phyloP scores from a whole-genome alignment of 2,113 vertebrate species.

The Tupaia chinensis region DNA sequence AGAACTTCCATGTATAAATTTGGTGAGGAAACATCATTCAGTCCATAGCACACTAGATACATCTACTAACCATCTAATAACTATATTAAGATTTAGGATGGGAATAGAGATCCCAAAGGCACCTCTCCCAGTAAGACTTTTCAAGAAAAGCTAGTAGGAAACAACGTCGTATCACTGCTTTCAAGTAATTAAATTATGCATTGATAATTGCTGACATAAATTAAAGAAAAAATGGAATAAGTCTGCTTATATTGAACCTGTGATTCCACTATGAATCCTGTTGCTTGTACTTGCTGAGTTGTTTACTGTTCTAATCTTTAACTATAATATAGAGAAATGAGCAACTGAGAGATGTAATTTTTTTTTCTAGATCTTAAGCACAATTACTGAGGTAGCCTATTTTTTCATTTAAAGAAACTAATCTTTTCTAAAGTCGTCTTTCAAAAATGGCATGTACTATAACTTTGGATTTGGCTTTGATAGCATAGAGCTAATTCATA shows the following conservation, averaged over 20 bases:
- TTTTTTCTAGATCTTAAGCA: not conserved
- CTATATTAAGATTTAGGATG: not conserved
- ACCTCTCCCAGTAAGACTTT: not conserved
- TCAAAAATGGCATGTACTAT: not conserved
- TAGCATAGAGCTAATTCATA: not conserved
- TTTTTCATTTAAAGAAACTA: slow-evolving; percentile 9
- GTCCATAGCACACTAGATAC: not conserved
- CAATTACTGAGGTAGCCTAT: not conserved
- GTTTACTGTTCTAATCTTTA: not conserved
- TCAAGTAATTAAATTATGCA: not conserved
- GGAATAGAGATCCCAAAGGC: not conserved
- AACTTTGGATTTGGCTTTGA: slow-evolving; percentile 42
- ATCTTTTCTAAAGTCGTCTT: not conserved
- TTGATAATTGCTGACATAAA: not conserved
- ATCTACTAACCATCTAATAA: not conserved
- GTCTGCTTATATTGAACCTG: not conserved
- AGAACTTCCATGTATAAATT: not conserved
- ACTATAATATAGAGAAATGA: not conserved
- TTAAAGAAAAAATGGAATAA: not conserved
- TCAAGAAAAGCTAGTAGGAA: not conserved
- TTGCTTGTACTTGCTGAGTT: not conserved
- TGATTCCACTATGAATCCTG: not conserved
- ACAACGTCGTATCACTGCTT: not conserved
- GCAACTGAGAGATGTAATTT: not conserved
- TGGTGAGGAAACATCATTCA: not conserved